These are phyloP conservation scores for Ischnura elegans DNA, from an alignment of 2,888 invertebrate species.

Conservation along the genomic window DNA sequence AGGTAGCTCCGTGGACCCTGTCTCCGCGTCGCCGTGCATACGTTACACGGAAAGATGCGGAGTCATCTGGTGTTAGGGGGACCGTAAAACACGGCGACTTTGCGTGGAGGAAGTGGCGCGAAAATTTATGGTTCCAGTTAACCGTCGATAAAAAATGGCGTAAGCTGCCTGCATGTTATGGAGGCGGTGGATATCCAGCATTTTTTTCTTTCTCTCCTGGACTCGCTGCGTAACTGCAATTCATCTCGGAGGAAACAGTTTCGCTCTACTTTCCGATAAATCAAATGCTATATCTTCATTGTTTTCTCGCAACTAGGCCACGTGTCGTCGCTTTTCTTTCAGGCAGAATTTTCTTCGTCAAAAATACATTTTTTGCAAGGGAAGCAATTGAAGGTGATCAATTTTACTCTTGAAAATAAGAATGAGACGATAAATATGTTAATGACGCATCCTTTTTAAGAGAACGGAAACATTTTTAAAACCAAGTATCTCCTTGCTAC, in stretches of 20 bases:
- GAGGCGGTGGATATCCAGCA: not conserved
- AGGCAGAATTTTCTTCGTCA: not conserved
- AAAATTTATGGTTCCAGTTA: slow-evolving; percentile 45
- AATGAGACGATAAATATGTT: too few relatives aligned
- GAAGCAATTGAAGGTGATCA: not conserved
- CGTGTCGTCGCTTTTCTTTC: not conserved
- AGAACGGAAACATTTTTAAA: too few relatives aligned
- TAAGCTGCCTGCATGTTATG: not conserved
- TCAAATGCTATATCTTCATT: not conserved
- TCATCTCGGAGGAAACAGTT: not conserved
- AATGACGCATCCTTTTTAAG: too few relatives aligned
- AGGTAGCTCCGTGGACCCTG: not conserved
- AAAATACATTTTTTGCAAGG: not conserved
- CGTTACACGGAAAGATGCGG: slow-evolving; percentile 42
- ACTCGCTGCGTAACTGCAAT: not conserved
- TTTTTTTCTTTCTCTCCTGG: slow-evolving; percentile 17
- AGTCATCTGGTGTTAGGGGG: slow-evolving; percentile 42
- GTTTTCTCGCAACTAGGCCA: not conserved
- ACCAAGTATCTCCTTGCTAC: too few relatives aligned
- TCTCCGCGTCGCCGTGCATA: not conserved
- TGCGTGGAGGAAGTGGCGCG: not conserved
- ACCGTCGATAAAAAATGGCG: slow-evolving; percentile 55
- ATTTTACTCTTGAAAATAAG: too few relatives aligned
- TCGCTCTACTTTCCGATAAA: not conserved
- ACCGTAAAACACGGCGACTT: slow-evolving; percentile 24